Conservation (phyloP, 2,113 vertebrate genomes). For the Erythrocercus mccallii region DNA sequence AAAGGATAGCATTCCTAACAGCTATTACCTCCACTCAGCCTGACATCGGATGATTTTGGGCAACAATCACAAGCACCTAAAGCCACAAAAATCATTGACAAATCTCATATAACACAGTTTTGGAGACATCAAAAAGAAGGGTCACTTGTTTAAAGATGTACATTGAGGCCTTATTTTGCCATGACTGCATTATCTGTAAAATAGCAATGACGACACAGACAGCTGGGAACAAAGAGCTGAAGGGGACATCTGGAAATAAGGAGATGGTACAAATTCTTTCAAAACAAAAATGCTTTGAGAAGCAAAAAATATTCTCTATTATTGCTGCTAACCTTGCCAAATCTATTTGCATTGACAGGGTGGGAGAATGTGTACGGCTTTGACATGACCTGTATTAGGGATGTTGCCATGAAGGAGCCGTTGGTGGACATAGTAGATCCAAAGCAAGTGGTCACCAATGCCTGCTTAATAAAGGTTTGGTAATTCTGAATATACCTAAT, state of each 20-base stretch:
- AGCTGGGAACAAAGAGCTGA: neutral
- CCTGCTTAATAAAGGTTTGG: constrained; percentile 95
- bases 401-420: constrained; percentile 96
- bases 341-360: constrained; percentile 77
- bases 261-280: neutral
- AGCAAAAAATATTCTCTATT: neutral
- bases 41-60: neutral
- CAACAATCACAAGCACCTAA: neutral
- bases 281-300: neutral
- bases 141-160: neutral
- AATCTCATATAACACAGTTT: neutral
- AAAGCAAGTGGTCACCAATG: constrained; percentile 97
- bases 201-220: neutral
- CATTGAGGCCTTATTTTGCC: neutral
- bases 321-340: constrained; percentile 5
- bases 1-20: neutral
- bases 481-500: constrained; percentile 27
- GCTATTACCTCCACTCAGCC: neutral
- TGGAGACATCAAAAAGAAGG: neutral
- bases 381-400: constrained; percentile 98
- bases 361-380: constrained; percentile 99
- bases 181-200: neutral
- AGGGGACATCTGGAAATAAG: neutral
- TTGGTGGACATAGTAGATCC: constrained; percentile 95
- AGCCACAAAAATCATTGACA: neutral